Percentiles rank a stretch among this genome's conserved stretches.
These are phyloP conservation scores for Polypedilum vanderplanki DNA, from an alignment of 1,140 invertebrate genomes.

Conservation along the genomic window DNA sequence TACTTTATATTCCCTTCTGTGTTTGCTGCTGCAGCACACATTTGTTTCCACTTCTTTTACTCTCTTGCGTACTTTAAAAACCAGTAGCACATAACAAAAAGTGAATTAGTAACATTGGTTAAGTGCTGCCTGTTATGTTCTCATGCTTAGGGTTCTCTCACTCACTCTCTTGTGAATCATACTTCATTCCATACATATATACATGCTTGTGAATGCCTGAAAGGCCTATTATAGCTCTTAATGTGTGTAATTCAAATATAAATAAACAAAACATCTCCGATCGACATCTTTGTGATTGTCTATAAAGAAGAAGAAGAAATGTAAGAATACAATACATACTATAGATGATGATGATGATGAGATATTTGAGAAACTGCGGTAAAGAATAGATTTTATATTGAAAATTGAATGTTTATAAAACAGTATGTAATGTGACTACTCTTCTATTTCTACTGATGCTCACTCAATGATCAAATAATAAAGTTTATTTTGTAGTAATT, in stretches of 20 bases:
- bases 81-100: slow-evolving; percentile 28
- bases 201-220: background rate
- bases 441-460: too few species aligned
- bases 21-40: background rate
- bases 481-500: too few species aligned
- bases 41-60: background rate
- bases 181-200: background rate
- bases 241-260: slow-evolving; percentile 29
- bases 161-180: too few species aligned
- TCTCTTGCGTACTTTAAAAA: slow-evolving; percentile 17
- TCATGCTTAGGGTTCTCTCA: slow-evolving; percentile 26
- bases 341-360: slow-evolving; percentile 2
- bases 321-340: too few species aligned
- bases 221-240: slow-evolving; percentile 22
- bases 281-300: slow-evolving; percentile 28
- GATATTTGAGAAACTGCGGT: background rate
- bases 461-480: too few species aligned
- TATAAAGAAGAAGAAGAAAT: background rate
- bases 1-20: background rate
- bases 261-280: slow-evolving; percentile 24
- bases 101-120: slow-evolving; percentile 28
- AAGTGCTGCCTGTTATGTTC: slow-evolving; percentile 20
- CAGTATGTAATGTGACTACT: too few species aligned
- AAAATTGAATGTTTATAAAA: too few species aligned
- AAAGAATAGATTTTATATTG: too few species aligned